Conservation (phyloP, 2,113 vertebrate species). For the Macaca mulatta region DNA sequence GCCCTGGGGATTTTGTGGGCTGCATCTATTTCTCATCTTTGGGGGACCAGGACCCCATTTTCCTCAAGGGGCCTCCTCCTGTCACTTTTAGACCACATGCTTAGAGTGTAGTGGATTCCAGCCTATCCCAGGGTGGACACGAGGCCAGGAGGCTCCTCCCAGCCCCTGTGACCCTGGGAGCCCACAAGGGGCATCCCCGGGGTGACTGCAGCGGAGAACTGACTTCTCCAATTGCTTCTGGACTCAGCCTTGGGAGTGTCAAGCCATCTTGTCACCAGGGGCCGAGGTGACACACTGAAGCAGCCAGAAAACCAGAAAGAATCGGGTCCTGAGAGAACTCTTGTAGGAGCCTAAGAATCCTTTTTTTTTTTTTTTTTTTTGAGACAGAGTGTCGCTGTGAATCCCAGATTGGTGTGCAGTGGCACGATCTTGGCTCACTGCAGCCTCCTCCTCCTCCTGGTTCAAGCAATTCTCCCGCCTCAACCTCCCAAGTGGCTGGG, state of each 20-base stretch:
- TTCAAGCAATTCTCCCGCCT: too few species aligned
- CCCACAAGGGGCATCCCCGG: neutral
- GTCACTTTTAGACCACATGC: neutral
- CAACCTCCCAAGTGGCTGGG: too few species aligned
- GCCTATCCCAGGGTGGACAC: neutral
- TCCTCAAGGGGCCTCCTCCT: neutral
- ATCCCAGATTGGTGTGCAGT: too few species aligned
- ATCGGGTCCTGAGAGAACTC: neutral
- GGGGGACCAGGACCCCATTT: neutral
- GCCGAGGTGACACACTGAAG: accelerated
- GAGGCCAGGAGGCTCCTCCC: neutral
- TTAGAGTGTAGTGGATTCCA: too few species aligned
- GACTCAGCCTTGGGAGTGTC: neutral
- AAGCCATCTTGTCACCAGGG: neutral
- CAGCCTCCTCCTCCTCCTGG: too few species aligned
- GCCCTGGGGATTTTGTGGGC: neutral
- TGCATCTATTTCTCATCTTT: neutral
- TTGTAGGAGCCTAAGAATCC: neutral
- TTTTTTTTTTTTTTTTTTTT: too few species aligned
- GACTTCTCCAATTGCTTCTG: neutral
- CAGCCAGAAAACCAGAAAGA: accelerated
- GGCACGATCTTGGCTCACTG: too few species aligned
- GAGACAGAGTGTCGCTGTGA: too few species aligned
- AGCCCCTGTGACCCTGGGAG: neutral
- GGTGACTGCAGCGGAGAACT: neutral